phyloP scores from a whole-genome alignment of 1,140 invertebrate genomes.

The Coenobita brevimanus region DNA sequence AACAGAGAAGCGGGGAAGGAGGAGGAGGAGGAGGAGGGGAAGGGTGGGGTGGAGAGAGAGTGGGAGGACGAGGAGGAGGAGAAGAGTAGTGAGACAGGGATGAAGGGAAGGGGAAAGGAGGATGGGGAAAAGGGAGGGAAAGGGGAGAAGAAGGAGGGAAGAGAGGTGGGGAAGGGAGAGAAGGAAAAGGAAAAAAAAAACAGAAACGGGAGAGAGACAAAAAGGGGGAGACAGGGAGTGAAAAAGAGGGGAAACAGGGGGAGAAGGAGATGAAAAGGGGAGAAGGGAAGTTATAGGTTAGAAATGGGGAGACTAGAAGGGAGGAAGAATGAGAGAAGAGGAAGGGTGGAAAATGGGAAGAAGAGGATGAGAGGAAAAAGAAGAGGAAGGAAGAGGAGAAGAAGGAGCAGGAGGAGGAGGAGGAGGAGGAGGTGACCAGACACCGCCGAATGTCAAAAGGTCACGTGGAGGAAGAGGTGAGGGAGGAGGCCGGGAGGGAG shows the following conservation, averaged over 20 bases:
- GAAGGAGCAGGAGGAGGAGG: not conserved
- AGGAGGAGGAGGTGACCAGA: not conserved
- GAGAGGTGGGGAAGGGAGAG: not conserved
- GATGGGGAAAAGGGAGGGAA: not conserved
- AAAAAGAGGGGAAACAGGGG: not conserved
- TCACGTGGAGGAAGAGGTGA: not conserved
- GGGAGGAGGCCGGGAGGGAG: not conserved
- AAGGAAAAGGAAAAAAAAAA: not conserved
- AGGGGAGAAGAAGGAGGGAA: not conserved
- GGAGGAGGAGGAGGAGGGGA: not conserved
- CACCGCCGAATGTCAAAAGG: not conserved
- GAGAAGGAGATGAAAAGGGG: not conserved
- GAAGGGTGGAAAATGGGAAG: not conserved
- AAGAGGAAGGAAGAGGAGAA: not conserved
- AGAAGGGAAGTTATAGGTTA: not conserved
- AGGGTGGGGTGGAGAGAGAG: not conserved
- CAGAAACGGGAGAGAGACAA: not conserved
- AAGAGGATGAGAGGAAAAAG: not conserved
- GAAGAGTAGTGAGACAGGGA: not conserved
- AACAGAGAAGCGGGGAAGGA: not conserved
- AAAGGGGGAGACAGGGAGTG: not conserved
- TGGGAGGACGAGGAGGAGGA: not conserved
- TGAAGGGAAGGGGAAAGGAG: constrained; percentile 1
- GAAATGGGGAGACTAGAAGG: not conserved
- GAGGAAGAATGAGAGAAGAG: not conserved